Evolutionary conservation across 2,888 invertebrate species (phyloP), one percentile per base, ranked within the genome.

Genomic region (Acleris emargana): DNA sequence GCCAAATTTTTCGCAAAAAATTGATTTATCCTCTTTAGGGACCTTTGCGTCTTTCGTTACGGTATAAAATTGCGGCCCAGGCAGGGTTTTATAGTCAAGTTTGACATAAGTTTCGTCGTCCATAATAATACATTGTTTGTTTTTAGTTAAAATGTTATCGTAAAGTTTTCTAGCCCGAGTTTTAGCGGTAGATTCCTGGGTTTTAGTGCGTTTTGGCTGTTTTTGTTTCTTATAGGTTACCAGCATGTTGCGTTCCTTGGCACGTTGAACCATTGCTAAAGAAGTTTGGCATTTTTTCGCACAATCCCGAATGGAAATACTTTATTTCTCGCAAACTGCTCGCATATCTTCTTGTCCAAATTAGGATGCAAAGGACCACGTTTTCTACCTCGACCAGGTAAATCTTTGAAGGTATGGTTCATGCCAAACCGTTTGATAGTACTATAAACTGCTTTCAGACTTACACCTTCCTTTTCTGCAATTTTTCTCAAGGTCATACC

Each of bases 201-300:
- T 52, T 52, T 17, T 16, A 7, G 7, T 28, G 25, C 25, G 32
- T 28, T 32, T 52, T 32, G 52, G 52, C n/a, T 52, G 52, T 52
- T 52, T 52, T 52, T 52, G 32, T 17, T 28, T 52, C 32, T 32
- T 28, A 32, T 32, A 52, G 28, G 38, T 53, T 32, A 53, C 53
- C 17, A 53, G 17, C 53, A 17, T n/a, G 9, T 53, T 53, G 1
- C 53, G 32, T 32, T 53, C 53, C 32, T 32, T 53, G 32, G 42
- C 42, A 43, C 16, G 42, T 16, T 43, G 42, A 16, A 43, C 42
- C 42, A 43, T 43, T 43, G 13, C 28, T 53, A 17, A 17, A 32
- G 32, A n/a, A 32, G 53, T 28, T 53, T 53, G 32, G 32, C 32
- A 53, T 53, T 53, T 32, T 53, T 53, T 53, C 17, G 32, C 53